Evolutionary conservation across 2,113 vertebrate species (phyloP).

Genomic region (Sus scrofa): T2T-Sscrofa CM000826.6:156208501-156209000

Average conservation of each 20-base stretch:
- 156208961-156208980: no score
- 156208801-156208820: background rate
- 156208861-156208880: background rate
- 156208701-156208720: background rate
- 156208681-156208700: background rate
- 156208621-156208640: background rate
- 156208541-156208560: background rate
- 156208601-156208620: rapidly evolving
- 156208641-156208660: background rate
- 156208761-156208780: no score
- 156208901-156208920: no score
- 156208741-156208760: rapidly evolving
- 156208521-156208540: rapidly evolving
- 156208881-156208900: background rate
- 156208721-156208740: background rate
- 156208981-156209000: background rate
- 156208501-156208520: background rate
- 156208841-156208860: background rate
- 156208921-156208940: background rate
- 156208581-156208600: no score
- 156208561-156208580: background rate
- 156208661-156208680: rapidly evolving
- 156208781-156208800: background rate
- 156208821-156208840: background rate
- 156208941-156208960: background rate